These are phyloP conservation scores for Gymnosoma rotundatum DNA, from an alignment of 2,888 invertebrate genomes.

Conservation along the genomic window DNA sequence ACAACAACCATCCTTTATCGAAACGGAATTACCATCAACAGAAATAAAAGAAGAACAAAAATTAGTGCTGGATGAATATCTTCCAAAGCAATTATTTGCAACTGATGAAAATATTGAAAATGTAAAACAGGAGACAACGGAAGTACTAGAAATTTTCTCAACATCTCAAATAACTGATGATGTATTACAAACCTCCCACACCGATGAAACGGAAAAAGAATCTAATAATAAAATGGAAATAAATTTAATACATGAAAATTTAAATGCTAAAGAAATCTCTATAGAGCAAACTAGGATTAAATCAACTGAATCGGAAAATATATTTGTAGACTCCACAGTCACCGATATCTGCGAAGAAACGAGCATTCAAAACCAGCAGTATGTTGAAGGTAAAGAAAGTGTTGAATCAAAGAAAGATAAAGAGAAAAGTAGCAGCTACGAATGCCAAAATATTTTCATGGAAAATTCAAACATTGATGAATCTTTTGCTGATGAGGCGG, in stretches of 20 bases:
- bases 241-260: background rate
- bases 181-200: background rate
- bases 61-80: background rate
- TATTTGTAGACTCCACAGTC: slow-evolving; percentile 40
- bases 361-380: slow-evolving; percentile 8
- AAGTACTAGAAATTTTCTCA: background rate
- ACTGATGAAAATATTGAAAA: background rate
- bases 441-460: slow-evolving; percentile 40
- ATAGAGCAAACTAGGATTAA: slow-evolving; percentile 36
- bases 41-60: background rate
- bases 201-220: background rate
- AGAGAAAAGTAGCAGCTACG: background rate
- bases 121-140: background rate
- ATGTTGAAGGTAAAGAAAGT: background rate
- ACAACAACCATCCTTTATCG: background rate
- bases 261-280: slow-evolving; percentile 21
- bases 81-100: no score
- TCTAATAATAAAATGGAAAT: background rate
- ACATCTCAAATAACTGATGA: background rate
- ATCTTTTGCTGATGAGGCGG: slow-evolving; percentile 14
- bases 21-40: no score
- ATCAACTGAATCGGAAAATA: slow-evolving; percentile 15
- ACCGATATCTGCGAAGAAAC: slow-evolving; percentile 52
- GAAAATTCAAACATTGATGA: slow-evolving; percentile 53
- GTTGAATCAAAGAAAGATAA: background rate